A percentile compares a stretch with the other conserved stretches of the same genome.
Conservation (phyloP, 2,888 invertebrate species). For the Sminthurides aquaticus region DNA sequence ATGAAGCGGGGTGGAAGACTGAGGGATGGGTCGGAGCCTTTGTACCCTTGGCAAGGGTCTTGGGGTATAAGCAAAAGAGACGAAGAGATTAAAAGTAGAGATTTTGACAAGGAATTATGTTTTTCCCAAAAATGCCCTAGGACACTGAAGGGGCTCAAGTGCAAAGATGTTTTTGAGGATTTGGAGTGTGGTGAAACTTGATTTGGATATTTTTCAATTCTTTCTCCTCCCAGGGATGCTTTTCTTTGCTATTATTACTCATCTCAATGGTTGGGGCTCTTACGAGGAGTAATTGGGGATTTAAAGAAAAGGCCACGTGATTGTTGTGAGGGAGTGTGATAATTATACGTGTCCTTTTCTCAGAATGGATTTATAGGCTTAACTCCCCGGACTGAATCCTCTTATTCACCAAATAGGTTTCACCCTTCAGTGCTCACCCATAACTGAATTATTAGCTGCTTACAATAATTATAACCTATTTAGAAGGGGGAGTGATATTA, state of each 20-base stretch:
- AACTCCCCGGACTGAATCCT: background rate
- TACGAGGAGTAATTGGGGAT: background rate
- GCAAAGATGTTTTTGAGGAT: too few species aligned
- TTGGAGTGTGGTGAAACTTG: too few species aligned
- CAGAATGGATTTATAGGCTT: background rate
- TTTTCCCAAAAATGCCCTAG: background rate
- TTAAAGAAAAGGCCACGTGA: background rate
- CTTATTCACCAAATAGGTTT: background rate
- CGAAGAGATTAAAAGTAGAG: background rate
- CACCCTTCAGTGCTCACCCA: background rate
- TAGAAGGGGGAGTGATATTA: too few species aligned
- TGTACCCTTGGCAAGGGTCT: background rate
- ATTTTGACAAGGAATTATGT: background rate
- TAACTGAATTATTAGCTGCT: too few species aligned
- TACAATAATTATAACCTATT: too few species aligned
- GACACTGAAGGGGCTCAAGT: too few species aligned
- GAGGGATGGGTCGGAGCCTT: background rate
- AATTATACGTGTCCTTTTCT: background rate
- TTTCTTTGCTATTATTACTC: too few species aligned
- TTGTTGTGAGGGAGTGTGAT: background rate
- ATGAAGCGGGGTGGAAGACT: background rate
- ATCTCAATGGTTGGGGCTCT: too few species aligned
- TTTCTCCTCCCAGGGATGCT: too few species aligned
- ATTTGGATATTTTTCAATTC: too few species aligned
- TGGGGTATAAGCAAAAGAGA: background rate